Evolutionary conservation across 2,113 vertebrate genomes (phyloP), one percentile per base, ranked within the genome.

Genomic region (Fregata magnificens): DNA sequence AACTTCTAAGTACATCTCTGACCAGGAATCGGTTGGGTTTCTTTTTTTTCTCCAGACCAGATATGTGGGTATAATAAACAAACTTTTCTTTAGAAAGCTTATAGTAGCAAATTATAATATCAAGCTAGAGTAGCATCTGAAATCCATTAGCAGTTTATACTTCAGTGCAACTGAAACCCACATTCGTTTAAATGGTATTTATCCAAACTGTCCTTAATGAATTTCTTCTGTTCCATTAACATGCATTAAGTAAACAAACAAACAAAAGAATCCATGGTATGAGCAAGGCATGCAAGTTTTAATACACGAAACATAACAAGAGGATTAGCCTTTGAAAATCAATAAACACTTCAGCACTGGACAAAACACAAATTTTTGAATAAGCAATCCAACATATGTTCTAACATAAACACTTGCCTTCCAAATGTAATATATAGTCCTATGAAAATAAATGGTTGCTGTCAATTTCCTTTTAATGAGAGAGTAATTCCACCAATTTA

Each of bases 371-470:
- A 92, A 42, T 76, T 97, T 98, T 91, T 88, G 79, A 96, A 94
- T 96, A 93, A 96, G 93, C 91, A 91, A 92, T 94, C 87, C 95
- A 96, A 98, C 97, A 97, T 94, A 97, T 97, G 98, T 94, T 95
- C 97, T 91, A 81, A 80, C 65, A 91, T 96, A 98, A 98, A 97
- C 95, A 98, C 86, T 94, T 97, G 96, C 95, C 95, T 97, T 97
- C 92, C 71, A 97, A 96, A 96, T 92, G 95, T 93, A 96, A 96
- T 90, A 94, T 95, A 95, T 73, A 94, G 92, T 95, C 97, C 95
- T 97, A 97, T 80, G 95, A 97, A 98, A 98, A 97, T 97, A 98
- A 98, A 98, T 97, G 97, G 96, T 97, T 97, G 89, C 94, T 86
- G 95, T 98, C 95, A 96, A 91, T 93, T 95, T 98, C 91, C 94